Conservation (phyloP, 2,888 invertebrate genomes). For the Caenorhabditis sulstoni region DNA sequence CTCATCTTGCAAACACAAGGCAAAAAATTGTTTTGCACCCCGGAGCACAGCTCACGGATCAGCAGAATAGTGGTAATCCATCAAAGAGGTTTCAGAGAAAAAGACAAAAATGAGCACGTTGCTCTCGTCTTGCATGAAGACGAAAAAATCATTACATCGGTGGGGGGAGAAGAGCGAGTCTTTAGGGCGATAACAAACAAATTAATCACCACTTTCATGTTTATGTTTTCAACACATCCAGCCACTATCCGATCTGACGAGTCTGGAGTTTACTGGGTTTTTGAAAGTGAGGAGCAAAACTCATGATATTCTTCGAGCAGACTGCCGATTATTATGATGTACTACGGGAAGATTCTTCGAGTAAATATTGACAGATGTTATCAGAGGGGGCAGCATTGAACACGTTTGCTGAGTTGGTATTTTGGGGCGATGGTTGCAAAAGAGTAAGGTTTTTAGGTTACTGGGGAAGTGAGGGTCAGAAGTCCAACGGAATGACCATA, state of each 20-base stretch:
- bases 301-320: slow-evolving; percentile 2
- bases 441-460: neutral
- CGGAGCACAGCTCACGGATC: neutral
- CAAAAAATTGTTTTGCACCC: slow-evolving; percentile 23
- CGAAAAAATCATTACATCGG: slow-evolving; percentile 27
- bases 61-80: slow-evolving; percentile 1
- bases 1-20: slow-evolving; percentile 11
- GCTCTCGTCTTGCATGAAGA: neutral
- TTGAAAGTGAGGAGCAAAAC: neutral
- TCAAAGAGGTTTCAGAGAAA: slow-evolving; percentile 10
- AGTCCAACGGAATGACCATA: too few relatives aligned
- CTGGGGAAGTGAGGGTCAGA: neutral
- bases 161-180: neutral
- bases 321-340: slow-evolving; percentile 41
- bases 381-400: slow-evolving; percentile 41
- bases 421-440: slow-evolving; percentile 23
- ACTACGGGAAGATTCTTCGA: slow-evolving; percentile 21
- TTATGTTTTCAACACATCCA: slow-evolving; percentile 12
- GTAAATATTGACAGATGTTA: slow-evolving; percentile 53
- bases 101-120: slow-evolving; percentile 22
- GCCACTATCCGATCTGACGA: neutral
- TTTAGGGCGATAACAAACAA: slow-evolving; percentile 38
- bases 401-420: slow-evolving; percentile 44
- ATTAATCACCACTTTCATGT: slow-evolving; percentile 30
- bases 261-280: neutral